Conservation (phyloP, 2,113 vertebrate species). For the Ctenomys sociabilis region DNA sequence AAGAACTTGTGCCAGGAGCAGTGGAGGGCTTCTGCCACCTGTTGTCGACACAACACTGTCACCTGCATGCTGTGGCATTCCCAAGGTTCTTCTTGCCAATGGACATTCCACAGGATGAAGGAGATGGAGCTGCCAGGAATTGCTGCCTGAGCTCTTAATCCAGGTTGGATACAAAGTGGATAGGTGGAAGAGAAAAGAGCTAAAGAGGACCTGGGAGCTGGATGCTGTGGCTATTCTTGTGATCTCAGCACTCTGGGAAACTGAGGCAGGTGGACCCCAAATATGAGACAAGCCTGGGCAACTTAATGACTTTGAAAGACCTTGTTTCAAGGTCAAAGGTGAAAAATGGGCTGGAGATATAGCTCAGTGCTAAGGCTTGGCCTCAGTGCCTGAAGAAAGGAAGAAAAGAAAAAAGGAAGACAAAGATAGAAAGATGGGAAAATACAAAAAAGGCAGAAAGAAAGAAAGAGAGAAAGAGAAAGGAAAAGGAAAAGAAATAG, state of each 20-base stretch:
- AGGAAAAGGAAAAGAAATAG: background rate
- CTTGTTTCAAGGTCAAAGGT: background rate
- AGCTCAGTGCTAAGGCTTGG: background rate
- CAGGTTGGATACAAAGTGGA: background rate
- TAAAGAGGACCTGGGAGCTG: background rate
- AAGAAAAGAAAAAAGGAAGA: background rate
- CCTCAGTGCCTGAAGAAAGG: background rate
- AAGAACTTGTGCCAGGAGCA: background rate
- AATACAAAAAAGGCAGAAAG: background rate
- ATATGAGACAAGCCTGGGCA: background rate
- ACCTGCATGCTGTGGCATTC: background rate
- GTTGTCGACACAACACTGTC: accelerated
- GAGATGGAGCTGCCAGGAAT: background rate
- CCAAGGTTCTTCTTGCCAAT: background rate
- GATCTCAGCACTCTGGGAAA: background rate
- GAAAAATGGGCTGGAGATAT: background rate
- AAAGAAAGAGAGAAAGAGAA: background rate
- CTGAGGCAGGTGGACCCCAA: background rate
- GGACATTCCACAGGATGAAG: background rate
- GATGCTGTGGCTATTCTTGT: background rate
- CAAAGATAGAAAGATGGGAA: background rate
- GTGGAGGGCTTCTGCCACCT: background rate
- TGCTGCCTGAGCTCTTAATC: background rate
- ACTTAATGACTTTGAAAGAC: background rate
- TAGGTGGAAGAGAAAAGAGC: background rate